Evolutionary conservation across 2,888 invertebrate species (phyloP).

Genomic region (Melinopterus prodromus): DNA sequence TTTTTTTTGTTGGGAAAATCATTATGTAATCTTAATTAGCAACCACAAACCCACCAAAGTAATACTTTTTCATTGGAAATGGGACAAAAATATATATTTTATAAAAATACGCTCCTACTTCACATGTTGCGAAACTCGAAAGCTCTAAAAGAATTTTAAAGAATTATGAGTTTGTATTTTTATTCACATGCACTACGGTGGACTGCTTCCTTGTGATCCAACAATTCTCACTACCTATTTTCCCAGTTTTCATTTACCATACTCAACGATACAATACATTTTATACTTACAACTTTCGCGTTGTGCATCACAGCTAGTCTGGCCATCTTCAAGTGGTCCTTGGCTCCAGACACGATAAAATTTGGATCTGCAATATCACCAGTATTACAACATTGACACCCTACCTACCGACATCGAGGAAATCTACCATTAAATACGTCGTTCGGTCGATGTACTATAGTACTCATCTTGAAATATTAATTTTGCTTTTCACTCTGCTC

Average conservation of each 20-base stretch:
- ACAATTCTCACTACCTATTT: no score
- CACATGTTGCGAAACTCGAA: background rate
- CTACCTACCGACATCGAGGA: background rate
- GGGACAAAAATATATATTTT: no score
- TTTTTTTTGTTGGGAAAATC: no score
- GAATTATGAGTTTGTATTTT: no score
- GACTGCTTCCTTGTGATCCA: background rate
- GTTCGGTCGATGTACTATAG: constrained; percentile 24
- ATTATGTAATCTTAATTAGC: no score
- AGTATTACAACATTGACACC: background rate
- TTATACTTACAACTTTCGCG: constrained; percentile 64
- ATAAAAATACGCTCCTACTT: background rate
- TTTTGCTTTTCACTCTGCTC: background rate
- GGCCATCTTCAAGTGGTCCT: constrained; percentile 66
- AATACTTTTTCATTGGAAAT: no score
- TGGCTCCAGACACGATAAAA: constrained; percentile 66
- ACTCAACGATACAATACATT: background rate
- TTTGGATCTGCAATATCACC: constrained; percentile 62
- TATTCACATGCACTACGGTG: background rate
- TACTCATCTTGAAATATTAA: background rate
- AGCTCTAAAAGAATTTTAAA: no score
- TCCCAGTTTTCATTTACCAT: no score
- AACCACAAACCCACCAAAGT: no score
- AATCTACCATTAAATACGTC: constrained; percentile 45
- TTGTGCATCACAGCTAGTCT: constrained; percentile 65